Evolutionary conservation across 2,888 invertebrate genomes (phyloP).

Genomic region (Euclidia mi): DNA sequence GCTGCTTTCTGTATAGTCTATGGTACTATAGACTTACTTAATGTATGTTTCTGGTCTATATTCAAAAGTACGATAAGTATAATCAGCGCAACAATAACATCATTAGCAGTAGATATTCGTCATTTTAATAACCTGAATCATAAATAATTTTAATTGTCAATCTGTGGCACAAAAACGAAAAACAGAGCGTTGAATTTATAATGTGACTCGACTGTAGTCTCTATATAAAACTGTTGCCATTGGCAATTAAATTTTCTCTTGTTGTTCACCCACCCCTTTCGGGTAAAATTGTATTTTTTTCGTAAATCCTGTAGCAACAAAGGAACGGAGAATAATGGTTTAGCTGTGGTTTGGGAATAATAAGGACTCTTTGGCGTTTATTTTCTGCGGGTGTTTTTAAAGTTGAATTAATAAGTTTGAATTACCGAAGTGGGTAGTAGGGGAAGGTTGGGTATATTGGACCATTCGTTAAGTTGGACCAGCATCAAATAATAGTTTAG

Average conservation of each 20-base stretch:
- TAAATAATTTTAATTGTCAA: slow-evolving; percentile 15
- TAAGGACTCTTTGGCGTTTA: slow-evolving; percentile 2
- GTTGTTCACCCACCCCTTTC: slow-evolving; percentile 9
- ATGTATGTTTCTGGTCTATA: too few relatives aligned
- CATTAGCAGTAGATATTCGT: too few relatives aligned
- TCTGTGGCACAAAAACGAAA: slow-evolving; percentile 12
- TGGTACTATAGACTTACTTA: too few relatives aligned
- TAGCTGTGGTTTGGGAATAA: not conserved
- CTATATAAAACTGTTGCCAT: slow-evolving; percentile 11
- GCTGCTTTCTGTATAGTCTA: too few relatives aligned
- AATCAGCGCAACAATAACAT: too few relatives aligned
- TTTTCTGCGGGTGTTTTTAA: slow-evolving; percentile 2
- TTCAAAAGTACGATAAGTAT: too few relatives aligned
- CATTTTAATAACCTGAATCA: too few relatives aligned
- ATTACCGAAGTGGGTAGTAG: too few relatives aligned
- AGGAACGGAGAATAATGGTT: slow-evolving; percentile 2
- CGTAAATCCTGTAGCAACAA: slow-evolving; percentile 5
- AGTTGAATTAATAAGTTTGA: not conserved
- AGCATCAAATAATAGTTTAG: too few relatives aligned
- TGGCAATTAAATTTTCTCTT: slow-evolving; percentile 15
- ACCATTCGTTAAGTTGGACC: too few relatives aligned
- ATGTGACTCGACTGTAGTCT: slow-evolving; percentile 8
- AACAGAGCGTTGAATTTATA: slow-evolving; percentile 11
- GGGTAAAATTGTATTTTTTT: slow-evolving; percentile 9
- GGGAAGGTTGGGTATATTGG: too few relatives aligned